Conservation (phyloP, 2,113 vertebrate genomes). For the Xiphorhynchus elegans region DNA sequence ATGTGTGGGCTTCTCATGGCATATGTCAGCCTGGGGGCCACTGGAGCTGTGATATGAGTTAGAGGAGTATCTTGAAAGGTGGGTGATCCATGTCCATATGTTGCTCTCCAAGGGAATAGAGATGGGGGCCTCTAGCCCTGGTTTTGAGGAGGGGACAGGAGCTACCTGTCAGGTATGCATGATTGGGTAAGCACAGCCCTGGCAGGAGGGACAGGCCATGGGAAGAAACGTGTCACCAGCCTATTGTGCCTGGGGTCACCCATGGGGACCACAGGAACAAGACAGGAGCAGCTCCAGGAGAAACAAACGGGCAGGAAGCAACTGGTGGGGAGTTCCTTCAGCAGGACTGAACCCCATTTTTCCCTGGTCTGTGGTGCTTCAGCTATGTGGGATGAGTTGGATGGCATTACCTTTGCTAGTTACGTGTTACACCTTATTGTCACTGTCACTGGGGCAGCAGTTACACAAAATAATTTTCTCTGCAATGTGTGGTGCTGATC, state of each 20-base stretch:
- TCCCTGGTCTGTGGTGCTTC: neutral
- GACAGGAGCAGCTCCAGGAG: neutral
- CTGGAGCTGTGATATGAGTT: accelerated
- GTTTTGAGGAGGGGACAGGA: neutral
- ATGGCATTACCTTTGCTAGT: no score
- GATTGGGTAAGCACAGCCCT: neutral
- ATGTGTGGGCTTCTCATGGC: accelerated
- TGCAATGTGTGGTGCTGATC: neutral
- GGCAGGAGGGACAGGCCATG: neutral
- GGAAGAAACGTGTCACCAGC: neutral
- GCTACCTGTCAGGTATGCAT: neutral
- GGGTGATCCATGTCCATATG: neutral
- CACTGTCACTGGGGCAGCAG: no score
- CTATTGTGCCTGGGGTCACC: accelerated
- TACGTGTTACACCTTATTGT: accelerated
- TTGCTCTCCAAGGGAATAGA: neutral
- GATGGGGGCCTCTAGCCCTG: neutral
- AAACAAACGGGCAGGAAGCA: neutral
- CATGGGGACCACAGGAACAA: neutral
- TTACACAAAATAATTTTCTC: neutral
- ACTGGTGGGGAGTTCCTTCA: accelerated
- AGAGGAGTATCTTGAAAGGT: neutral
- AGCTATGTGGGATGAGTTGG: accelerated
- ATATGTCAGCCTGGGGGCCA: neutral
- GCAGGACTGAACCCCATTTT: neutral